Conservation (phyloP, 2,113 vertebrate species). For the Austrofundulus limnaeus region DNA sequence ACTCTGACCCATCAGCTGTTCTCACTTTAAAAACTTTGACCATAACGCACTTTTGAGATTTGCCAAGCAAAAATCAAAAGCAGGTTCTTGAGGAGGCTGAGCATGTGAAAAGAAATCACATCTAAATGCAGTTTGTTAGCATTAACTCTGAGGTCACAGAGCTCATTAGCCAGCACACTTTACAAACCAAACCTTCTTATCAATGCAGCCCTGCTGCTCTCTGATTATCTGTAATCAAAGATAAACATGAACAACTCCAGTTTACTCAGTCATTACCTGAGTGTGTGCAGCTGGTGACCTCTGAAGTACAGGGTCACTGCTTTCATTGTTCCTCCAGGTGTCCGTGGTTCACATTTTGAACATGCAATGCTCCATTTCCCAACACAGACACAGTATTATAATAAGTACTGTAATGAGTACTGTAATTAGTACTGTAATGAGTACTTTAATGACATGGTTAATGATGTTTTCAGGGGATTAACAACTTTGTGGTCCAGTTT, state of each 20-base stretch:
- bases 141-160: neutral
- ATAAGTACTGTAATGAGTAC: neutral
- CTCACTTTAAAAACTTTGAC: neutral
- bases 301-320: neutral
- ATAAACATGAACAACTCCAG: slow-evolving; percentile 3
- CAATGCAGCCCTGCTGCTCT: neutral
- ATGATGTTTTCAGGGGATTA: no score
- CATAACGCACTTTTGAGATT: neutral
- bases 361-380: neutral
- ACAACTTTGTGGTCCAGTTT: neutral
- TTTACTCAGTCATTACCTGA: slow-evolving; percentile 16
- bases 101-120: neutral
- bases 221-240: slow-evolving; percentile 2
- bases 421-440: neutral
- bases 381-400: no score
- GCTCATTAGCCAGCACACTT: neutral
- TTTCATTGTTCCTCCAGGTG: slow-evolving; percentile 14
- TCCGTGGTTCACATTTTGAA: neutral
- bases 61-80: neutral
- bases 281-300: slow-evolving; percentile 32
- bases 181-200: slow-evolving; percentile 27
- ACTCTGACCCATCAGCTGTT: neutral
- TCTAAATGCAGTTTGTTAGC: neutral
- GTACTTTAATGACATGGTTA: neutral
- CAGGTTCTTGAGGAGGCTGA: neutral